Conservation (phyloP, 2,113 vertebrate genomes). For the Corythornis cristatus region DNA sequence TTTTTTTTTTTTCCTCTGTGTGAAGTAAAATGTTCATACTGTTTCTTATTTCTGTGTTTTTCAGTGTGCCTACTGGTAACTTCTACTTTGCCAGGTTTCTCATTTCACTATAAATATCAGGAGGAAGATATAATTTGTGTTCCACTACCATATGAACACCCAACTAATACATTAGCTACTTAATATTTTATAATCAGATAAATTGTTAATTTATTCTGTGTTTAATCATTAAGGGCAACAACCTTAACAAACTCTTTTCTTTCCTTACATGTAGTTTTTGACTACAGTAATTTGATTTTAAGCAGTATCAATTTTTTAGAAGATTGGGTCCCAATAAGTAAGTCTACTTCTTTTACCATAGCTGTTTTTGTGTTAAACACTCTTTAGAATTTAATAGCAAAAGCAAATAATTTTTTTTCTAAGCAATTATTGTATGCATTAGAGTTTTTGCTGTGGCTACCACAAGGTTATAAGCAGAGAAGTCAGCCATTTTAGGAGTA, state of each 20-base stretch:
- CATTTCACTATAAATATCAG: not conserved
- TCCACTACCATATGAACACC: not conserved
- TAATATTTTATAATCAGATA: not conserved
- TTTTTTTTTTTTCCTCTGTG: not conserved
- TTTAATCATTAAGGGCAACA: not conserved
- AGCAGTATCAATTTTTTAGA: slow-evolving; percentile 28
- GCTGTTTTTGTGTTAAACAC: slow-evolving; percentile 19
- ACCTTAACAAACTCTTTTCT: not conserved
- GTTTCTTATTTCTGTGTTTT: not conserved
- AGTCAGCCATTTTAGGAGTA: not conserved
- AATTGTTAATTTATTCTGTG: not conserved
- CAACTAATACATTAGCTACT: not conserved
- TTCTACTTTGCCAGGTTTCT: not conserved
- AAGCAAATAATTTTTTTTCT: slow-evolving; percentile 47
- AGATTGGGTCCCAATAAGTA: not conserved
- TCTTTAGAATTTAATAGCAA: not conserved
- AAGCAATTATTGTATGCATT: not conserved
- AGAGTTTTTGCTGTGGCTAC: not conserved
- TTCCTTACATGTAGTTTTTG: not conserved
- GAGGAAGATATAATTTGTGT: not conserved
- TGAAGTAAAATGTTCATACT: not conserved
- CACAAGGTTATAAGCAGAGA: not conserved
- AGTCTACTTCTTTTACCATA: slow-evolving; percentile 1
- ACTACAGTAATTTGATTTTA: slow-evolving; percentile 3
- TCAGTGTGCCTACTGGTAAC: not conserved